Evolutionary conservation across 1,140 invertebrate species (phyloP).

Genomic region (Homalodisca vitripennis): DNA sequence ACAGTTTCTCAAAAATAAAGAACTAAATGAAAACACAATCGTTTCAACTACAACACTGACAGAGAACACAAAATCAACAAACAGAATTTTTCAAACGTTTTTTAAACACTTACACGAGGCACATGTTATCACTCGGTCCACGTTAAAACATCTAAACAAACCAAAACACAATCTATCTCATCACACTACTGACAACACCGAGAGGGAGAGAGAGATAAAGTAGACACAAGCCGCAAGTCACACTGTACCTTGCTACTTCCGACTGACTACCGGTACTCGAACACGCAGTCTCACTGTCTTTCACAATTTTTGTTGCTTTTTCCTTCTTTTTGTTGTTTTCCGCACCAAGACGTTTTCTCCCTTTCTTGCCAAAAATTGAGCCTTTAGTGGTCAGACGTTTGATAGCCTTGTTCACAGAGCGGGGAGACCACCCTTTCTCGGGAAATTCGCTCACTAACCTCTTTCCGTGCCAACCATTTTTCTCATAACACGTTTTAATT

Average conservation of each 20-base stretch:
- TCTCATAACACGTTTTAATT: slow-evolving; percentile 26
- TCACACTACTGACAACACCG: slow-evolving; percentile 10
- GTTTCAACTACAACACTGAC: too few relatives aligned
- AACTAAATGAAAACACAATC: too few relatives aligned
- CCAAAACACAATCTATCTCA: not conserved
- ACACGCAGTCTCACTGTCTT: slow-evolving; percentile 1
- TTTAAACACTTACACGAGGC: too few relatives aligned
- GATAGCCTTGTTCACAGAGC: slow-evolving; percentile 25
- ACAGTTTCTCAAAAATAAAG: too few relatives aligned
- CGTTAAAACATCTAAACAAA: too few relatives aligned
- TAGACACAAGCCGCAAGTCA: not conserved
- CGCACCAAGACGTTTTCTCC: not conserved
- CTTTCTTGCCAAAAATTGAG: slow-evolving; percentile 25
- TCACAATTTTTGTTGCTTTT: not conserved
- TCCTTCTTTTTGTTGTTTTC: not conserved
- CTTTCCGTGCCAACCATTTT: slow-evolving; percentile 28
- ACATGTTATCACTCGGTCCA: too few relatives aligned
- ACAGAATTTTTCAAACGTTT: too few relatives aligned
- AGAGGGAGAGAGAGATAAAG: not conserved
- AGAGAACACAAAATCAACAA: too few relatives aligned
- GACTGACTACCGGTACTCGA: slow-evolving; percentile 15
- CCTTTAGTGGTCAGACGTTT: slow-evolving; percentile 29
- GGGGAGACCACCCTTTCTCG: slow-evolving; percentile 25
- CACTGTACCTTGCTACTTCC: slow-evolving; percentile 6
- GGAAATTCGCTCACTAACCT: slow-evolving; percentile 28